Evolutionary conservation across 2,888 invertebrate genomes (phyloP).

Genomic region (Cheilosia grossa): DNA sequence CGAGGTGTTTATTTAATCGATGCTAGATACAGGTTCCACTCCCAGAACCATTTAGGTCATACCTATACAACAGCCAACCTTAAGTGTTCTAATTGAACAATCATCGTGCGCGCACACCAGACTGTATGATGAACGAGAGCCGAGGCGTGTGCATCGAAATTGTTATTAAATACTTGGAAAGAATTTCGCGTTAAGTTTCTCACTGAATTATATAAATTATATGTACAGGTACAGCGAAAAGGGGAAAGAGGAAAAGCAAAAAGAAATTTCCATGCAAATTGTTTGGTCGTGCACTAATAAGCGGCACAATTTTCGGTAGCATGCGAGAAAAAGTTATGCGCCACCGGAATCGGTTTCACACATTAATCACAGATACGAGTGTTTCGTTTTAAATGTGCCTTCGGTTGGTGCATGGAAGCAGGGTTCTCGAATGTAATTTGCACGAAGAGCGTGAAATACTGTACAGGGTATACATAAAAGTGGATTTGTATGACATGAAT

Average conservation of each 20-base stretch:
- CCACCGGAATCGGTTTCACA: constrained; percentile 29
- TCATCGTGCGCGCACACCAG: constrained; percentile 37
- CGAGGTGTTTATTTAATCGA: constrained; percentile 67
- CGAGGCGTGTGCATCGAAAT: constrained; percentile 8
- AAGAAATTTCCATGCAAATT: constrained; percentile 41
- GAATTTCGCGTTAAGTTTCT: constrained; percentile 63
- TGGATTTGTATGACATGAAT: background rate
- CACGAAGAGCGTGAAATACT: constrained; percentile 12
- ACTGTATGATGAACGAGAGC: background rate
- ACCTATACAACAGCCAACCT: constrained; percentile 43
- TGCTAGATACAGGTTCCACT: constrained; percentile 55
- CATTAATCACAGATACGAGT: constrained; percentile 26
- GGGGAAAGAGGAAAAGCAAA: background rate
- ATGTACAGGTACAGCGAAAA: constrained; percentile 12
- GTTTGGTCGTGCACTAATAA: constrained; percentile 55
- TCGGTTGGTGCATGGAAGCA: background rate
- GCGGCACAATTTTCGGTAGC: constrained; percentile 29
- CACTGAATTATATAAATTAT: constrained; percentile 34
- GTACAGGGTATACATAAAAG: background rate
- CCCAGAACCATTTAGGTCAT: constrained; percentile 66
- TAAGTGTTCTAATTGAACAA: constrained; percentile 72
- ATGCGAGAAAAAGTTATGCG: constrained; percentile 25
- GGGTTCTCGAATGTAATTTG: background rate
- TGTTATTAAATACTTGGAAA: constrained; percentile 9
- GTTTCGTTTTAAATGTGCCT: background rate